These are phyloP conservation scores for Rhinogobio ventralis DNA, from an alignment of 2,797 vertebrate species.

Conservation along the genomic window DNA sequence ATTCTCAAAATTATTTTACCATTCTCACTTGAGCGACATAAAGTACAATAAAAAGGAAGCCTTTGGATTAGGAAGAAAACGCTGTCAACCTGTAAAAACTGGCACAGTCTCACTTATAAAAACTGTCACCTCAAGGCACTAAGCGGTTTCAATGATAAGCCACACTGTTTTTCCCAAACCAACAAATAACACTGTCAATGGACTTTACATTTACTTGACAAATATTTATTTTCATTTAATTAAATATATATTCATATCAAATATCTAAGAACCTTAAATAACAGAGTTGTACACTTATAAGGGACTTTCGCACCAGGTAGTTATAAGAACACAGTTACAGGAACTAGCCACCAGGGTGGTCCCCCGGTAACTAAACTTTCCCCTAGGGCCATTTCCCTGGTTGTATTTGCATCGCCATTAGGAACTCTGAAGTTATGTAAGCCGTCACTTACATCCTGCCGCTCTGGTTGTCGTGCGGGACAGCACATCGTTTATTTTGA, in stretches of 20 bases:
- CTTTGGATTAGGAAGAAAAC: background rate
- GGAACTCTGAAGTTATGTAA: background rate
- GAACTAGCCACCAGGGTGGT: background rate
- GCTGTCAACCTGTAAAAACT: background rate
- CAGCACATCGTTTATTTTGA: background rate
- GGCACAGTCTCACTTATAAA: background rate
- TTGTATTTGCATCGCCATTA: background rate
- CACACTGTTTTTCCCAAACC: background rate
- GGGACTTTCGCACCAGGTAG: background rate
- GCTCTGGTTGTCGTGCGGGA: background rate
- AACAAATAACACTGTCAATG: background rate
- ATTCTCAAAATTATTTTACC: background rate
- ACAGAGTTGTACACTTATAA: background rate
- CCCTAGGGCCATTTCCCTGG: background rate
- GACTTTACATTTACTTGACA: background rate
- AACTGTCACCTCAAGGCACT: conserved; percentile 19
- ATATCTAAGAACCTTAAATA: background rate
- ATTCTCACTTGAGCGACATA: background rate
- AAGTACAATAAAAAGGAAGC: background rate
- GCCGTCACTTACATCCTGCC: background rate
- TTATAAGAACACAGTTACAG: background rate
- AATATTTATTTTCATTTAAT: conserved; percentile 1
- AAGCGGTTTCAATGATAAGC: background rate
- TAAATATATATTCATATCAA: background rate
- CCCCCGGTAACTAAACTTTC: background rate